Base-by-base conservation (phyloP, 1,140 invertebrate species). In the Drosophila busckii region DNA sequence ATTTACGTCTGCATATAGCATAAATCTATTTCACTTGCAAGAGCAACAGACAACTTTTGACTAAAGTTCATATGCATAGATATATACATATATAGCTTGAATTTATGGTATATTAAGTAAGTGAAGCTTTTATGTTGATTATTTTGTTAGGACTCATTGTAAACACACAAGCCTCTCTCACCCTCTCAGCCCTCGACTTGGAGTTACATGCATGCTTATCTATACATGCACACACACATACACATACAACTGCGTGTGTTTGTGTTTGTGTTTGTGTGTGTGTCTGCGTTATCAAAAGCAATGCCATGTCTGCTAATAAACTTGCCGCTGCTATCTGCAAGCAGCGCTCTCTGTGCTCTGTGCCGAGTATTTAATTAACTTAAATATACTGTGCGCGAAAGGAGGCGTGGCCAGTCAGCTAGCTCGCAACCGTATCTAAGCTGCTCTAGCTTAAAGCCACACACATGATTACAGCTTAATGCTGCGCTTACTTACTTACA, bases 71-170 rank as follows among this genome's bases (percentile, higher is more conserved):
- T 22, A 48, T n/a, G 38, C 22, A 28, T 22, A 20, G 6, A 12
- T 35, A 29, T 19, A 3, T 23, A 44, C 19, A 42, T 34, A 48
- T 34, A 49, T 17, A 15, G 19, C 20, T n/a, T 32, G 55, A 16
- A 26, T 13, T 29, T 42, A 52, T 54, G 9, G 35, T 56, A 41
- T 73, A 80, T 73, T 80, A 82, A 82, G 73, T 68, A 69, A 80
- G 42, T 61, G 49, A 82, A 80, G 69, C 75, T 80, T 82, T 80
- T 80, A 80, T 80, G 75, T 82, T 80, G 75, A 80, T 80, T 80
- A 80, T 82, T 70, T 75, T 62, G 73, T 64, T 15, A 73, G 65
- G 58, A 54, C 67, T 50, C 50, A 54, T 60, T 80, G 73, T 78
- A 61, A 61, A 68, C 53, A 67, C 20, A 38, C n/a, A n/a, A n/a